phyloP scores from a whole-genome alignment of 2,797 vertebrate genomes.

The Pygocentrus nattereri region DNA sequence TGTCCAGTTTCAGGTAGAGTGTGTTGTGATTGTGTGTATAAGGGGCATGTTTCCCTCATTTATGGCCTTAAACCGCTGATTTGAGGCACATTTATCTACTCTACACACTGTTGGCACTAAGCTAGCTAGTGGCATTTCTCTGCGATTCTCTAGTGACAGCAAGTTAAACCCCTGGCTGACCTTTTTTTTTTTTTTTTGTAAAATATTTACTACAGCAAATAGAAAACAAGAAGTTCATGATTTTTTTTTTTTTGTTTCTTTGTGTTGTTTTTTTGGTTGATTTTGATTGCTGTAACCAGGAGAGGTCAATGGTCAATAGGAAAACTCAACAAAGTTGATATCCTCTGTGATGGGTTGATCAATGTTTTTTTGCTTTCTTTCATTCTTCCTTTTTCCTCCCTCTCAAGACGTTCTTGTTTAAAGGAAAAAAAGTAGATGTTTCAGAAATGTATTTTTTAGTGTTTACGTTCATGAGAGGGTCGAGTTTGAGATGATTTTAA shows the following conservation, averaged over 20 bases:
- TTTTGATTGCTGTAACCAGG: slow-evolving; percentile 63
- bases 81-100: slow-evolving; percentile 38
- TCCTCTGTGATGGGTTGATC: slow-evolving; percentile 71
- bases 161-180: slow-evolving; percentile 43
- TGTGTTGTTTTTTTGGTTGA: background rate
- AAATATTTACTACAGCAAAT: slow-evolving; percentile 52
- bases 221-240: slow-evolving; percentile 19
- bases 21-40: slow-evolving; percentile 17
- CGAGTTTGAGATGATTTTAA: slow-evolving; percentile 79
- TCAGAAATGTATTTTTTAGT: slow-evolving; percentile 62
- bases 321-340: slow-evolving; percentile 62
- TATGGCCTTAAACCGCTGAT: slow-evolving; percentile 42
- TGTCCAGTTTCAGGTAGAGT: slow-evolving; percentile 15
- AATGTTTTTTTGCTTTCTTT: slow-evolving; percentile 35
- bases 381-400: slow-evolving; percentile 3
- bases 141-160: slow-evolving; percentile 37
- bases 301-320: slow-evolving; percentile 59
- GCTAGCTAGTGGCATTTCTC: slow-evolving; percentile 44
- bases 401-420: slow-evolving; percentile 34
- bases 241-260: background rate
- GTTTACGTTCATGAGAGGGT: slow-evolving; percentile 72
- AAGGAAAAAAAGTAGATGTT: slow-evolving; percentile 41
- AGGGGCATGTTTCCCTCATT: slow-evolving; percentile 24
- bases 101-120: slow-evolving; percentile 42
- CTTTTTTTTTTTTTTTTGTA: slow-evolving; percentile 19